phyloP scores from a whole-genome alignment of 2,888 invertebrate species.

The Strigamia maritima region DNA sequence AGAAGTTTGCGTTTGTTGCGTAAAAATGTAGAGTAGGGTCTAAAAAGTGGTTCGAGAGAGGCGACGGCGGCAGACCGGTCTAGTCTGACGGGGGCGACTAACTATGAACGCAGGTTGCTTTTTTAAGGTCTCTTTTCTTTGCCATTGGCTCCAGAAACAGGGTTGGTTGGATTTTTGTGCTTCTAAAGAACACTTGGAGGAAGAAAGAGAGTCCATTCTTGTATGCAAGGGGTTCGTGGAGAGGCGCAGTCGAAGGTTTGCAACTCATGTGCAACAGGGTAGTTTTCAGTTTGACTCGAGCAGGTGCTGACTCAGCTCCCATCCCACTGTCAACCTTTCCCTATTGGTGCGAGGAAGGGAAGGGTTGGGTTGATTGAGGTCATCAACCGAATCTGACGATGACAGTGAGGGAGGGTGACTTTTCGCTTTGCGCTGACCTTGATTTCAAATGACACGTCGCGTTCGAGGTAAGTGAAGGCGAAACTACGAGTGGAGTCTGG shows the following conservation, averaged over 20 bases:
- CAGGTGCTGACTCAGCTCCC: conserved; percentile 22
- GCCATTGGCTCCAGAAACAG: conserved; percentile 9
- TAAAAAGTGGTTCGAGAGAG: not conserved
- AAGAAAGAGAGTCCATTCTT: conserved; percentile 24
- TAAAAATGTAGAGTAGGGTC: conserved; percentile 7
- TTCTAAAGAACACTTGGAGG: conserved; percentile 21
- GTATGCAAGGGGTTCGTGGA: not conserved
- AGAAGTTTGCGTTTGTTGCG: too few relatives aligned
- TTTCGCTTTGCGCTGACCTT: not conserved
- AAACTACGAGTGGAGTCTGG: not conserved
- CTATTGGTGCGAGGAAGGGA: not conserved
- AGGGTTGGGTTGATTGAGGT: conserved; percentile 1
- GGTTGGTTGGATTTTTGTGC: conserved; percentile 14
- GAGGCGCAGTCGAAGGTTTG: not conserved
- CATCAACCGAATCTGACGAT: not conserved
- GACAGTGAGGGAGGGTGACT: not conserved
- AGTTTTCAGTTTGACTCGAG: conserved; percentile 19
- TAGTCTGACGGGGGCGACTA: not conserved
- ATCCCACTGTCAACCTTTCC: not conserved
- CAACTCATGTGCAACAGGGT: conserved; percentile 2
- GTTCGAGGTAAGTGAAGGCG: not conserved
- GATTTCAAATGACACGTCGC: not conserved
- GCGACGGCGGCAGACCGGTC: not conserved
- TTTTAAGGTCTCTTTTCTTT: conserved; percentile 12
- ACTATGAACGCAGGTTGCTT: not conserved